Evolutionary conservation across 2,888 invertebrate genomes (phyloP).

Genomic region (Drosophila formosana): DNA sequence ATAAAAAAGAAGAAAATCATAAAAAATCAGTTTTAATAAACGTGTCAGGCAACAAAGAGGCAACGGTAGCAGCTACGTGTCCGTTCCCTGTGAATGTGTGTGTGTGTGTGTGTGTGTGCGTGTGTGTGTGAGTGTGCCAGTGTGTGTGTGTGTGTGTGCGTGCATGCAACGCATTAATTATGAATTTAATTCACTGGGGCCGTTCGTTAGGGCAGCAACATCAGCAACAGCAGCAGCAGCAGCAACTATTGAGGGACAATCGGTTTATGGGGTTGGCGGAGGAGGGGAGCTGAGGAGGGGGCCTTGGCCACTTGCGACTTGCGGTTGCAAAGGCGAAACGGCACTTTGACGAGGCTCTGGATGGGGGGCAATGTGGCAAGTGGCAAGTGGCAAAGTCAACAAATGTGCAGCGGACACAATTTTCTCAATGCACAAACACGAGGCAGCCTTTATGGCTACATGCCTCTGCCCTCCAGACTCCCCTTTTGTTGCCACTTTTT

Average conservation of each 20-base stretch:
- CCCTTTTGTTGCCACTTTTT: constrained; percentile 21
- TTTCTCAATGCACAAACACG: constrained; percentile 80
- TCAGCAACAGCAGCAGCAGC: constrained; percentile 25
- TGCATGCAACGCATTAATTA: constrained; percentile 82
- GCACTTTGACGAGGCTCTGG: constrained; percentile 53
- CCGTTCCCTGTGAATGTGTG: constrained; percentile 38
- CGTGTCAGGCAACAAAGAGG: constrained; percentile 76
- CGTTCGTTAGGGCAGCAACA: constrained; percentile 54
- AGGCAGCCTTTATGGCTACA: constrained; percentile 29
- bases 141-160: constrained; percentile 66
- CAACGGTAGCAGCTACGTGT: constrained; percentile 76
- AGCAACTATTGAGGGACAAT: constrained; percentile 36
- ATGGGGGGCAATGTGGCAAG: constrained; percentile 18
- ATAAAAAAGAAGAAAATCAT: constrained; percentile 10
- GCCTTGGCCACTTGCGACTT: constrained; percentile 32
- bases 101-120: constrained; percentile 43
- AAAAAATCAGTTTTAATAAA: constrained; percentile 78
- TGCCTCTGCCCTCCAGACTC: not conserved
- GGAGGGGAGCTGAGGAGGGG: not conserved
- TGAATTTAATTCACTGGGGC: constrained; percentile 80
- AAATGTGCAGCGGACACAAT: constrained; percentile 79
- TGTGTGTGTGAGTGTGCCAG: constrained; percentile 35
- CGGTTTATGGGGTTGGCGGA: constrained; percentile 4
- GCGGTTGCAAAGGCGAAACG: constrained; percentile 51
- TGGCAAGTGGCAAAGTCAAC: constrained; percentile 79